Conservation (phyloP, 1,140 invertebrate species). For the Mycetomoellerius zeteki region DNA sequence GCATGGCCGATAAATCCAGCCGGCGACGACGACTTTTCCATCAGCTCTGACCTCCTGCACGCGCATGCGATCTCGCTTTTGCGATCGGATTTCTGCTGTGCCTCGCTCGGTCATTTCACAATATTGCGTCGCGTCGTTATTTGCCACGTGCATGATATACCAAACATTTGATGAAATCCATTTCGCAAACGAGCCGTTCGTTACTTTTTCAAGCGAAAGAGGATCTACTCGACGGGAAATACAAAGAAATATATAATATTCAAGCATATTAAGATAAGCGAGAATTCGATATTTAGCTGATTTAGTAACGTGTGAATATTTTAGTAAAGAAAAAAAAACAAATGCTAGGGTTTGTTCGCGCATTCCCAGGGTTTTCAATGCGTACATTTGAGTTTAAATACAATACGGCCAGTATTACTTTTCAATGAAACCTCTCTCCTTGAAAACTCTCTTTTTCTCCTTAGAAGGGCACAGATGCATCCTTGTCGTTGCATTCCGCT, state of each 20-base stretch:
- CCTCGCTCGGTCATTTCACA: slow-evolving; percentile 45
- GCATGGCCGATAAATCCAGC: slow-evolving; percentile 50
- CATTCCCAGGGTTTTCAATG: background rate
- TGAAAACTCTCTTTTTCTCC: background rate
- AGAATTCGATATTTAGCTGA: background rate
- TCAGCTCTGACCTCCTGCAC: slow-evolving; percentile 57
- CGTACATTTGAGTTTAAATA: background rate
- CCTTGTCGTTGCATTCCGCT: background rate
- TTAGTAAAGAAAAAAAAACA: background rate
- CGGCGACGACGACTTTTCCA: slow-evolving; percentile 55
- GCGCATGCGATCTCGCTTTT: slow-evolving; percentile 46
- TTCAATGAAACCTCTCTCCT: background rate
- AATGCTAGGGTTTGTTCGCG: background rate
- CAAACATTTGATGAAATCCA: slow-evolving; percentile 23
- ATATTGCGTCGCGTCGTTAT: slow-evolving; percentile 47
- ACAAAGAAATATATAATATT: background rate
- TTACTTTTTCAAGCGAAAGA: background rate
- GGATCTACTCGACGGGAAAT: background rate
- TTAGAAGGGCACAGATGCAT: background rate
- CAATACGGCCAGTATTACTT: background rate
- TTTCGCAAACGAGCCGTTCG: slow-evolving; percentile 2
- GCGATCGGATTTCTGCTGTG: slow-evolving; percentile 58
- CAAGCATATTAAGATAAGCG: background rate
- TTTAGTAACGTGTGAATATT: background rate
- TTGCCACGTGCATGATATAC: slow-evolving; percentile 7